Base-by-base conservation (phyloP, 1,140 invertebrate species). In the Spodoptera frugiperda region DNA sequence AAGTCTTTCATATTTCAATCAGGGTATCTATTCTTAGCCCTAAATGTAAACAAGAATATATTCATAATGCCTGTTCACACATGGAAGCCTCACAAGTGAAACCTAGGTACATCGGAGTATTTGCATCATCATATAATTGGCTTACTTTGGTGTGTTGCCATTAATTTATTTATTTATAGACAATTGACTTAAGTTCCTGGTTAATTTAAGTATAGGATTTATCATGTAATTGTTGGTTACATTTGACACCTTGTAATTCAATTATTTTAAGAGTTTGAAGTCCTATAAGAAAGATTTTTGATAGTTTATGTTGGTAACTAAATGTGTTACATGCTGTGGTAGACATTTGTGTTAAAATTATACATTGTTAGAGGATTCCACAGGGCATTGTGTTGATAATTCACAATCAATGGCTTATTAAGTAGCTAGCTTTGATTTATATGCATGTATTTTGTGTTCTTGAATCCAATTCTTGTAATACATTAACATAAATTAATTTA, bases 161-260 rank as follows among this genome's bases (percentile, higher is more conserved):
- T 78, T 39, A 76, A 39, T 77, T 82, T 63, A 77, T 77, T 78
- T 82, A 80, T 81, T 83, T 81, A 82, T 82, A 80, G 79, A 76
- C 78, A 76, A 77, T 80, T 80, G 77, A 82, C 77, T 85, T 82
- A 78, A 67, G 63, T 39, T 71, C 48, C 30, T 71, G 49, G 53
- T 54, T 55, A 55, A 71, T 55, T 71, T 59, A 30, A 39, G 55
- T 49, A 49, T 11, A 8, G 57, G 54, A 46, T 76, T 51, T 49
- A 48, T 46, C 19, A 48, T 48, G 44, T 67, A 67, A 49, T 25
- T 11, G 19, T 10, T 12, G 0, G 15, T 46, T 19, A 46, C 14
- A 39, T 61, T 57, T 57, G 11, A 8, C 12, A 57, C 21, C 6
- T 3, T 30, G 6, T 21, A 11, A 19, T 55, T 55, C 21, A 21